phyloP scores from a whole-genome alignment of 2,113 vertebrate genomes.

The Scalopus aquaticus region DNA sequence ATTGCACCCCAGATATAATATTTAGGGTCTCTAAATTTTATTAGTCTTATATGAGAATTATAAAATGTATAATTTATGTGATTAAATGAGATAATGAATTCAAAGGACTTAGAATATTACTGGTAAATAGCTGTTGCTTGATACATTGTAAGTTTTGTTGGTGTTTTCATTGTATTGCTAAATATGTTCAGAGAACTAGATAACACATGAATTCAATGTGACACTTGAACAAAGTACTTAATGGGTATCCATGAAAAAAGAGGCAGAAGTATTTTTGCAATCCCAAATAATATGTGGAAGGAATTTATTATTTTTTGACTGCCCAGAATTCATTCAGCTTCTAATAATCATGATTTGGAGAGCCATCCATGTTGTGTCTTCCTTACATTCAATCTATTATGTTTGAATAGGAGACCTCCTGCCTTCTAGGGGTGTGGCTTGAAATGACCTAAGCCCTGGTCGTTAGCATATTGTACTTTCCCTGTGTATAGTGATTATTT shows the following conservation, averaged over 20 bases:
- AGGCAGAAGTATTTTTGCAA: background rate
- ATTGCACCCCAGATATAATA: background rate
- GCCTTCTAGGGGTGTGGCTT: background rate
- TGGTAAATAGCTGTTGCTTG: background rate
- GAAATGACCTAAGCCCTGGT: background rate
- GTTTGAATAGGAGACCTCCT: background rate
- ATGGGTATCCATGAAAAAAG: background rate
- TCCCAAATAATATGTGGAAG: background rate
- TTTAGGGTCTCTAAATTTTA: background rate
- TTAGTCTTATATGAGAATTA: background rate
- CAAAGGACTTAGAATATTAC: background rate
- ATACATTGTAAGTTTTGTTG: background rate
- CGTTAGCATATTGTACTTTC: background rate
- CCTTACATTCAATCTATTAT: background rate
- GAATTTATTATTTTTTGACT: background rate
- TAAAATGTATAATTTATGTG: background rate
- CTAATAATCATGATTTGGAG: background rate
- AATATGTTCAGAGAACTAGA: background rate
- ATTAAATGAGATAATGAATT: background rate
- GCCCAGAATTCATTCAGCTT: background rate
- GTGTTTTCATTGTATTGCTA: background rate
- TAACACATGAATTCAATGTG: background rate
- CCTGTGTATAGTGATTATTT: background rate
- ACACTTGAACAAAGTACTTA: background rate
- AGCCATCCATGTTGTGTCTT: background rate